These are phyloP conservation scores for Anagyrus pseudococci DNA, from an alignment of 2,888 invertebrate genomes.

Conservation along the genomic window DNA sequence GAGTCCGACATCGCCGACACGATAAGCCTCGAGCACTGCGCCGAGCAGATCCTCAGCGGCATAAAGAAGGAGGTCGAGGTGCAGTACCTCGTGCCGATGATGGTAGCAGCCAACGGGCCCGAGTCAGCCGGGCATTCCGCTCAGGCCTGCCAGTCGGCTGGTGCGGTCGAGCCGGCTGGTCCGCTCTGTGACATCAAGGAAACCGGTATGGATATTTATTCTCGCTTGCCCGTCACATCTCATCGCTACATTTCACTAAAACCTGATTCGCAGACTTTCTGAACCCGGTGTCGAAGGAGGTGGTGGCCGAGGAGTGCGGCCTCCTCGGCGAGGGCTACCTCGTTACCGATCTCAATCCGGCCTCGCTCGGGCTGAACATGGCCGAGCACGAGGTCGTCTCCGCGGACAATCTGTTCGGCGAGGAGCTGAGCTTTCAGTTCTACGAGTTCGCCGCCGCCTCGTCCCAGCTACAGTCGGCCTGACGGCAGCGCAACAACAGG, in stretches of 20 bases:
- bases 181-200: slow-evolving; percentile 50
- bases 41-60: slow-evolving; percentile 69
- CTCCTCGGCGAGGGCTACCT: slow-evolving; percentile 68
- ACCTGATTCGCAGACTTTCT: slow-evolving; percentile 64
- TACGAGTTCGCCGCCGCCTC: slow-evolving; percentile 62
- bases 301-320: slow-evolving; percentile 80
- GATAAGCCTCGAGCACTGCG: slow-evolving; percentile 65
- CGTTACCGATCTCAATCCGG: slow-evolving; percentile 66
- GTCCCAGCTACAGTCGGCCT: slow-evolving; percentile 59
- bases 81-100: slow-evolving; percentile 64
- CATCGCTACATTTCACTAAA: too few relatives aligned
- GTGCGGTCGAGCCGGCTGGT: slow-evolving; percentile 12
- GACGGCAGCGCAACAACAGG: slow-evolving; percentile 43
- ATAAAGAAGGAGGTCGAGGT: slow-evolving; percentile 69
- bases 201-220: slow-evolving; percentile 50
- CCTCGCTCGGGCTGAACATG: slow-evolving; percentile 63
- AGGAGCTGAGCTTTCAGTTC: slow-evolving; percentile 65
- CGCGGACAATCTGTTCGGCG: slow-evolving; percentile 64
- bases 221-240: too few relatives aligned
- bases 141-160: background rate
- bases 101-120: slow-evolving; percentile 45
- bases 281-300: slow-evolving; percentile 76
- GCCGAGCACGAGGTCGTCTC: slow-evolving; percentile 64
- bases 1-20: slow-evolving; percentile 50
- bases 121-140: slow-evolving; percentile 30